Evolutionary conservation across 2,797 vertebrate genomes (phyloP).

Genomic region (Peromyscus nudipes): DNA sequence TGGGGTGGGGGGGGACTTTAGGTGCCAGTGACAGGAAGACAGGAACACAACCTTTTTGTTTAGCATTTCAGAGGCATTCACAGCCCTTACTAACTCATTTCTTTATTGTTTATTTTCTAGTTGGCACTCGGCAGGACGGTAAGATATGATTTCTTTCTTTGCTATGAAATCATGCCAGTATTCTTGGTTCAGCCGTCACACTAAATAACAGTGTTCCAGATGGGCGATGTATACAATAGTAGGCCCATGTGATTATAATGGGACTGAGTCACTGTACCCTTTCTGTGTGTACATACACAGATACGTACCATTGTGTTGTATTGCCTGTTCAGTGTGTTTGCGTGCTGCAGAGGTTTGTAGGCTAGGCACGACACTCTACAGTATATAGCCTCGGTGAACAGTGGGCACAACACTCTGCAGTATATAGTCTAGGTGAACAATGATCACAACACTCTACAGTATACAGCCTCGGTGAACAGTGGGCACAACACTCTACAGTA

Average conservation of each 20-base stretch:
- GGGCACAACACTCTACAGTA: not conserved
- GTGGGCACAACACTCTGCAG: not conserved
- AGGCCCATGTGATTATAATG: not conserved
- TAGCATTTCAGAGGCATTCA: not conserved
- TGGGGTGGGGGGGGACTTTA: not conserved
- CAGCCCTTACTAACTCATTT: constrained; percentile 56
- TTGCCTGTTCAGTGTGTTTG: not conserved
- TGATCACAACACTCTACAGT: too few species aligned
- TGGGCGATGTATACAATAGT: not conserved
- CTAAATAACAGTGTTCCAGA: not conserved
- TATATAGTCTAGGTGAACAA: not conserved
- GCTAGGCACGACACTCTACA: not conserved
- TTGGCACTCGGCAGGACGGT: constrained; percentile 68
- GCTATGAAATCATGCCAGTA: not conserved
- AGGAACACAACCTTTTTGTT: constrained; percentile 1
- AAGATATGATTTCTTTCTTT: constrained; percentile 60
- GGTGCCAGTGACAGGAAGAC: not conserved
- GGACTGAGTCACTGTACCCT: not conserved
- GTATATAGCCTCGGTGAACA: not conserved
- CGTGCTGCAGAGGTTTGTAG: not conserved
- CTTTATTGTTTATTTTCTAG: constrained; percentile 75
- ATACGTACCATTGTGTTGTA: not conserved
- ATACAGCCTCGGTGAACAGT: too few species aligned
- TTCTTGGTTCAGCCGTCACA: not conserved
- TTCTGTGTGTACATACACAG: not conserved